Evolutionary conservation across 2,797 vertebrate genomes (phyloP), one percentile per base, ranked within the genome.

Genomic region (Menidia menidia): DNA sequence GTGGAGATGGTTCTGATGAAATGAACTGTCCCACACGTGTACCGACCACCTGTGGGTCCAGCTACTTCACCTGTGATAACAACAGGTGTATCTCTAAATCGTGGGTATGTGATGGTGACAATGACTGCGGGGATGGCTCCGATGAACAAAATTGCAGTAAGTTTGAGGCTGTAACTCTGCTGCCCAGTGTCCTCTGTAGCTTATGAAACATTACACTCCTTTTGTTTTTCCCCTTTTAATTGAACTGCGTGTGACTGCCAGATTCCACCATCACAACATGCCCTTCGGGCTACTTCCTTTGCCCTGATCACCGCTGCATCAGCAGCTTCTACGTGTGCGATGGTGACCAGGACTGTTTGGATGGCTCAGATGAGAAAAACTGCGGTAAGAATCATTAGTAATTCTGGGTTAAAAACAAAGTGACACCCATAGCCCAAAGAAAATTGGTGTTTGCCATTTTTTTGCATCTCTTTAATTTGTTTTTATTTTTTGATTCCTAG

Each of bases 91-190:
- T 98, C 77, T 93, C 96, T 32, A 92, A 79, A 54, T 45, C 45
- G 9, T 98, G 96, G 96, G 2, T 96, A 32, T 98, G 97, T 56
- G 97, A 98, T 59, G 96, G 96, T 3, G 94, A 96, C 83, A 98
- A 98, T n/a, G 96, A 98, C 78, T 98, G 97, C 30, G 93, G 90
- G 0, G 97, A 98, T 64, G 97, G 97, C 69, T 98, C 97, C 0
- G 97, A 98, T 77, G 97, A 98, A 87, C 94, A 88, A 68, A 94
- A 96, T 78, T 98, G 97, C 83, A 92, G 97, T 98, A 87, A 95
- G 97, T 95, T 47, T 68, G 18, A 12, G 14, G 9, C 15, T n/a
- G 35, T 52, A 1, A 3, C 6, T n/a, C n/a, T 5, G 2, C 19
- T 61, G 14, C 41, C 31, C 32, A 14, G 14, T 3, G 4, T 19